Percentiles rank a stretch among this genome's conserved stretches.
Conservation (phyloP, 35 echinoderm and acorn worm species). For the Heliocidaris erythrogramma region DNA sequence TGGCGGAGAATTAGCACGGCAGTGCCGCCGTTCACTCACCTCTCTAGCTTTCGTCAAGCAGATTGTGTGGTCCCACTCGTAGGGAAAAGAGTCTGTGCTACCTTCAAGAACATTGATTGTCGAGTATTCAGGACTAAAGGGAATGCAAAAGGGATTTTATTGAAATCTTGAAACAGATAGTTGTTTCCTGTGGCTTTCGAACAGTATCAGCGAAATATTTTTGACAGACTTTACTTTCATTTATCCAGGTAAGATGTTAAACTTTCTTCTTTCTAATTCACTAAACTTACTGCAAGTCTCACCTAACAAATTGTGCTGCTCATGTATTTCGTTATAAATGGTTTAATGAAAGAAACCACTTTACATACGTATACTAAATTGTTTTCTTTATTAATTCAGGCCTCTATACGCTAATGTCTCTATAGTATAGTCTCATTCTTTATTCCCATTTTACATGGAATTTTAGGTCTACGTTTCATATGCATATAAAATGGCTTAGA, state of each 20-base stretch:
- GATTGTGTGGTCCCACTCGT: conserved; percentile 21
- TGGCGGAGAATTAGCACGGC: not conserved
- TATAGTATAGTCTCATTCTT: no score
- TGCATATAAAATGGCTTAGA: no score
- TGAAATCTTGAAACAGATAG: not conserved
- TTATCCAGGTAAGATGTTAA: conserved; percentile 21
- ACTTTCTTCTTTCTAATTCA: not conserved
- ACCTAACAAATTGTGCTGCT: no score
- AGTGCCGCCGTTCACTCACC: not conserved
- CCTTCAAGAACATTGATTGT: not conserved
- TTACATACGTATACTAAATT: no score
- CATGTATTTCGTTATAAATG: no score
- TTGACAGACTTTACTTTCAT: not conserved
- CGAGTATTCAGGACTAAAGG: not conserved
- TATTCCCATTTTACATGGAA: no score
- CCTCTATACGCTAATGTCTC: no score
- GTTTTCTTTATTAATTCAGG: no score
- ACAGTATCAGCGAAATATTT: not conserved
- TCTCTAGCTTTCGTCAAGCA: not conserved
- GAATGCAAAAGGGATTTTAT: not conserved
- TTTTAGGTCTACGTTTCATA: no score
- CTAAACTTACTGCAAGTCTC: not conserved
- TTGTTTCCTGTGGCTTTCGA: not conserved
- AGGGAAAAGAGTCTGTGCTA: not conserved
- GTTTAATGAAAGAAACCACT: no score